Conservation (phyloP, 2,797 vertebrate species). For the Rhinoraja longicauda region DNA sequence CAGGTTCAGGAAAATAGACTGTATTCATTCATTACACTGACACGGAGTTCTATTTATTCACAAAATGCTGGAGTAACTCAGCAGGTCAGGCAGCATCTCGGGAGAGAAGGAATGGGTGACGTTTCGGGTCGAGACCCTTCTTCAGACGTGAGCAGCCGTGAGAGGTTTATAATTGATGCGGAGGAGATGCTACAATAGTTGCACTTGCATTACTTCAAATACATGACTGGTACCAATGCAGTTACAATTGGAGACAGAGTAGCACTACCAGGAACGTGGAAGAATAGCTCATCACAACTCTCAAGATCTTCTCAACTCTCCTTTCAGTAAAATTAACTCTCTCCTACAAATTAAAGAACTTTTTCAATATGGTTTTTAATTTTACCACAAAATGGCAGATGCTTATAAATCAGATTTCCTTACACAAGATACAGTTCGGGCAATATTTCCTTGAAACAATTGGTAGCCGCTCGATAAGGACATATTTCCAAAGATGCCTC, state of each 20-base stretch:
- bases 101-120: too few relatives aligned
- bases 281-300: neutral
- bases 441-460: neutral
- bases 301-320: neutral
- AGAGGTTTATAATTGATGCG: constrained; percentile 16
- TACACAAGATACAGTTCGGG: neutral
- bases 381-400: neutral
- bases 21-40: neutral
- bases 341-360: neutral
- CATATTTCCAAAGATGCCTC: neutral
- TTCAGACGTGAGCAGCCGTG: neutral
- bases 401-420: neutral
- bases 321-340: neutral
- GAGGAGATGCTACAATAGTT: constrained; percentile 29
- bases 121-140: too few relatives aligned
- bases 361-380: neutral
- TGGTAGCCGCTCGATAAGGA: neutral
- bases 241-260: constrained; percentile 8
- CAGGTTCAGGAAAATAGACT: neutral
- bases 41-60: constrained; percentile 2
- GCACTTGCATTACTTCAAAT: constrained; percentile 21
- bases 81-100: too few relatives aligned
- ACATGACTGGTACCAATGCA: neutral
- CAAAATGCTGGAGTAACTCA: too few relatives aligned
- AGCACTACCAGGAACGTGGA: constrained; percentile 16